phyloP scores from a whole-genome alignment of 1,140 invertebrate genomes.

The Drosophila tsacasi region DNA sequence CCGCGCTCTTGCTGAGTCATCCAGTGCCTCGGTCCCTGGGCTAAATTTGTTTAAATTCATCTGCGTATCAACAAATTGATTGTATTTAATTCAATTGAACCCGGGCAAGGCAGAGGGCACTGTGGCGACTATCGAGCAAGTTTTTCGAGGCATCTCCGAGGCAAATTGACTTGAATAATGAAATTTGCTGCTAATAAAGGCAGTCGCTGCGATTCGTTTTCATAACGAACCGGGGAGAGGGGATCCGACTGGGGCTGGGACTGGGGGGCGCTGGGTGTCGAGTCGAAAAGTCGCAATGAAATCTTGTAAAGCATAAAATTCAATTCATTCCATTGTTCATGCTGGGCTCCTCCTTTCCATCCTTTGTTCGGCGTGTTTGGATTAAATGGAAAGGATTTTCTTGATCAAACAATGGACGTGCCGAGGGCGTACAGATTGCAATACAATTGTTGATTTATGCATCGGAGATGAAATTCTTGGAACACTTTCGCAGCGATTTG shows the following conservation, averaged over 20 bases:
- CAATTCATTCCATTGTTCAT: slow-evolving; percentile 66
- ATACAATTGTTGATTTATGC: slow-evolving; percentile 75
- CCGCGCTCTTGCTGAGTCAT: slow-evolving; percentile 60
- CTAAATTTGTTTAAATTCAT: slow-evolving; percentile 78
- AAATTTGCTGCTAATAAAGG: slow-evolving; percentile 68
- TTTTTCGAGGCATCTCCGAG: slow-evolving; percentile 49
- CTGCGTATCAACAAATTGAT: slow-evolving; percentile 82
- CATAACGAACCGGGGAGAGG: slow-evolving; percentile 22
- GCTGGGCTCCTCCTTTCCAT: slow-evolving; percentile 8
- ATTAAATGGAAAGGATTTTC: slow-evolving; percentile 67
- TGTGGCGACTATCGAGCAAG: slow-evolving; percentile 39
- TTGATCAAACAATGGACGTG: slow-evolving; percentile 70
- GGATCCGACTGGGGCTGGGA: neutral
- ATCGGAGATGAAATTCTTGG: slow-evolving; percentile 69
- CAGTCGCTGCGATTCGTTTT: slow-evolving; percentile 38
- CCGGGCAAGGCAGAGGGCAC: slow-evolving; percentile 25
- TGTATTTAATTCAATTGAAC: slow-evolving; percentile 80
- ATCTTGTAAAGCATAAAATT: slow-evolving; percentile 78
- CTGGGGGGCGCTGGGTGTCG: slow-evolving; percentile 15
- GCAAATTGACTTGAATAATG: slow-evolving; percentile 77
- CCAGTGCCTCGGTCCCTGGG: slow-evolving; percentile 29
- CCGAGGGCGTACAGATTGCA: slow-evolving; percentile 8
- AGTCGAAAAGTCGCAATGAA: slow-evolving; percentile 76
- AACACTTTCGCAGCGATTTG: slow-evolving; percentile 43
- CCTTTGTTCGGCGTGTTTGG: slow-evolving; percentile 30